Base-by-base conservation (phyloP, 2,797 vertebrate genomes). In the Percopsis omiscomaycus region DNA sequence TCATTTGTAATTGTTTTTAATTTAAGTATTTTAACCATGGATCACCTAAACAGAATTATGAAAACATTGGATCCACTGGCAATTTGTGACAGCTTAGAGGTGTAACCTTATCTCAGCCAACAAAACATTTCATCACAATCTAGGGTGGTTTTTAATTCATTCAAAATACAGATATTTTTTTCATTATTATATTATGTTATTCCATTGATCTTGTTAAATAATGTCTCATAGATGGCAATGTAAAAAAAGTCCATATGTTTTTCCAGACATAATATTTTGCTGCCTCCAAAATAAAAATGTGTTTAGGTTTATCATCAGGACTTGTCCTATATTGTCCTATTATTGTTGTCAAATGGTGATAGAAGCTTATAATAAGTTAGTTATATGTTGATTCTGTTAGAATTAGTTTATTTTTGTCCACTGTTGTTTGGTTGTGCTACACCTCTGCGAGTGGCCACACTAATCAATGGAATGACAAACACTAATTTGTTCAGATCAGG, bases 71-170 rank as follows among this genome's bases (percentile, higher is more conserved):
- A 79, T 74, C 72, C 60, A 32, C 65, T 30, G 30, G 10, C 52
- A 5, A n/a, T 29, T 73, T 63, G 1, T 73, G 64, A 79, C 80
- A 74, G 78, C 63, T 68, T 58, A 55, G 61, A 80, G 71, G 69
- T 66, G 37, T 42, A 42, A 42, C 37, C 37, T 42, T 42, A 42
- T 42, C 37, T 10, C 37, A 8, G 9, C 37, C 37, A 42, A 42
- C 71, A 70, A 44, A 50, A 56, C 53, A 69, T 85, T 88, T 80
- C 74, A 81, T 81, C 77, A 76, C 69, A 3, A 46, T 62, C 30
- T 54, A 30, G 14, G 72, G 57, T 58, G 47, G 71, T 46, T 70
- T 80, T 75, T 74, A 11, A 64, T 65, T 67, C 46, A 59, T 51
- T 8, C 30, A 61, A 16, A 46, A 16, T 44, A 0, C 60, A 61